A percentile compares a stretch with the other conserved stretches of the same genome.
These are phyloP conservation scores for Chirona hameri DNA, from an alignment of 2,888 invertebrate genomes.

Conservation along the genomic window DNA sequence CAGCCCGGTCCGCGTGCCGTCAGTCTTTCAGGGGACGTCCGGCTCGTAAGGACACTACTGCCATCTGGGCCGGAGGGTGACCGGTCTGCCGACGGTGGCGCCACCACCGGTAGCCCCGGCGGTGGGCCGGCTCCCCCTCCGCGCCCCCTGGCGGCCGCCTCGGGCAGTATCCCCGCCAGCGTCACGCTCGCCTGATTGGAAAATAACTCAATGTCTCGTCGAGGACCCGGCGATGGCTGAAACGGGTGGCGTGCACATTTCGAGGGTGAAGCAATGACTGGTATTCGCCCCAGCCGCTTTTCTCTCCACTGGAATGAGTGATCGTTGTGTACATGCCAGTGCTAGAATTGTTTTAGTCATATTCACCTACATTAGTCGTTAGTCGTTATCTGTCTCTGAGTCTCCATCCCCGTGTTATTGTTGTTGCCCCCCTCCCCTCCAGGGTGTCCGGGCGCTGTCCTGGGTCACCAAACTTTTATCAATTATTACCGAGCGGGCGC, in stretches of 20 bases:
- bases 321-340: constrained; percentile 9
- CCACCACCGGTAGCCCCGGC: too few species aligned
- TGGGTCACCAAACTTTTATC: not conserved
- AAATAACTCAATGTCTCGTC: not conserved
- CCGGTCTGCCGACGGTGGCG: too few species aligned
- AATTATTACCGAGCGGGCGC: too few species aligned
- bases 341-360: constrained; percentile 3
- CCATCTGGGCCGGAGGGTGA: not conserved
- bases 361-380: not conserved
- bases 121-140: not conserved
- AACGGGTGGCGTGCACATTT: not conserved
- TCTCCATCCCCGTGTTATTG: not conserved
- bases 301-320: not conserved
- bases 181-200: not conserved
- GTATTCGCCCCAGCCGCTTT: not conserved
- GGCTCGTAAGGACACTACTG: not conserved
- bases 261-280: not conserved
- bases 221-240: not conserved
- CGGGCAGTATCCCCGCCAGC: not conserved
- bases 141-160: not conserved
- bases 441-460: too few species aligned
- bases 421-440: not conserved
- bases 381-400: not conserved
- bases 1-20: not conserved
- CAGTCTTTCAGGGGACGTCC: not conserved